Conservation (phyloP, 2,888 invertebrate species). For the Ceriagrion tenellum region DNA sequence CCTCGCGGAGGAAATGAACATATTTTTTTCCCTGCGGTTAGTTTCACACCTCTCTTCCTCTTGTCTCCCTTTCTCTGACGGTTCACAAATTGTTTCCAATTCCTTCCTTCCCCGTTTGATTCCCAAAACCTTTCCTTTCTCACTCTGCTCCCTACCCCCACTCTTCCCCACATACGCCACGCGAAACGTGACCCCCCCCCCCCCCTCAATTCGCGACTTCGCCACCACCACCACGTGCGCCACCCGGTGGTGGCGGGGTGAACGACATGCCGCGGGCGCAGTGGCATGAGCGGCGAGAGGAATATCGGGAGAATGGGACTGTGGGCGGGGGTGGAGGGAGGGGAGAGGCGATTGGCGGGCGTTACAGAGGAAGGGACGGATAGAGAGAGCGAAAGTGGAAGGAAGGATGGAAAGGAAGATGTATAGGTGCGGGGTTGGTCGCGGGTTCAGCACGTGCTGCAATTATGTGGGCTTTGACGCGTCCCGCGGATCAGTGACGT, state of each 20-base stretch:
- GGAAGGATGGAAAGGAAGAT: not conserved
- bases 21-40: not conserved
- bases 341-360: too few species aligned
- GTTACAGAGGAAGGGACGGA: too few species aligned
- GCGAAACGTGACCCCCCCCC: not conserved
- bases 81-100: not conserved
- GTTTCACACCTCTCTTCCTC: not conserved
- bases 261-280: conserved; percentile 3
- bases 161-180: not conserved
- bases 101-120: not conserved
- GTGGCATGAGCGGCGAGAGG: not conserved
- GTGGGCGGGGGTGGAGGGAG: not conserved
- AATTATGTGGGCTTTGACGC: not conserved
- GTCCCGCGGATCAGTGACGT: not conserved
- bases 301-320: not conserved
- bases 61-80: not conserved
- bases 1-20: not conserved
- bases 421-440: not conserved
- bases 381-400: not conserved
- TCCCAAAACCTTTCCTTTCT: not conserved
- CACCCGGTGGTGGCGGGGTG: not conserved
- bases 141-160: not conserved
- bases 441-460: conserved; percentile 7
- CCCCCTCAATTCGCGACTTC: not conserved
- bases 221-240: not conserved